phyloP scores from a whole-genome alignment of 2,888 invertebrate genomes.

The Drosophila mayaguana region DNA sequence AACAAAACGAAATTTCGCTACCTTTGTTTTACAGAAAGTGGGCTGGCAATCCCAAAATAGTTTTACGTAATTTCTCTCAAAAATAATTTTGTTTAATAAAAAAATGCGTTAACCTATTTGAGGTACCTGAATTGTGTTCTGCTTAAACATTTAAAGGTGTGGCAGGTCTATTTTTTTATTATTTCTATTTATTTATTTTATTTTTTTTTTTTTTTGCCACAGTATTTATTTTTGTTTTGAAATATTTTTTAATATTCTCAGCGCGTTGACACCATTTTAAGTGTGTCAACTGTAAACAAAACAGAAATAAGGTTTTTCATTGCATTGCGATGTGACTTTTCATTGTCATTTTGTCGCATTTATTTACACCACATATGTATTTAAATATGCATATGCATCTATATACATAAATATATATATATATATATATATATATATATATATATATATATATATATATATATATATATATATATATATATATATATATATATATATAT shows the following conservation, averaged over 20 bases:
- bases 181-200: not conserved
- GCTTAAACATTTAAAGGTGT: not conserved
- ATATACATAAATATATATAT: too few species aligned
- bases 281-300: slow-evolving; percentile 42
- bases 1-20: not conserved
- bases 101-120: not conserved
- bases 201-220: not conserved
- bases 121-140: not conserved
- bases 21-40: not conserved
- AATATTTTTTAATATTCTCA: slow-evolving; percentile 35
- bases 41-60: not conserved
- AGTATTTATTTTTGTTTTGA: not conserved
- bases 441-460: not conserved
- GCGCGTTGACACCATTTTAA: slow-evolving; percentile 44
- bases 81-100: not conserved
- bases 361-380: not conserved
- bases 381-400: too few species aligned
- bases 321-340: slow-evolving; percentile 38
- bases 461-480: too few species aligned
- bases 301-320: slow-evolving; percentile 35
- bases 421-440: not conserved
- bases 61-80: not conserved
- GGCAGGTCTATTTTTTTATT: slow-evolving; percentile 1
- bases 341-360: slow-evolving; percentile 45
- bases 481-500: not conserved